These are phyloP conservation scores for Halichoeres trimaculatus DNA, from an alignment of 2,113 vertebrate species.

Conservation along the genomic window DNA sequence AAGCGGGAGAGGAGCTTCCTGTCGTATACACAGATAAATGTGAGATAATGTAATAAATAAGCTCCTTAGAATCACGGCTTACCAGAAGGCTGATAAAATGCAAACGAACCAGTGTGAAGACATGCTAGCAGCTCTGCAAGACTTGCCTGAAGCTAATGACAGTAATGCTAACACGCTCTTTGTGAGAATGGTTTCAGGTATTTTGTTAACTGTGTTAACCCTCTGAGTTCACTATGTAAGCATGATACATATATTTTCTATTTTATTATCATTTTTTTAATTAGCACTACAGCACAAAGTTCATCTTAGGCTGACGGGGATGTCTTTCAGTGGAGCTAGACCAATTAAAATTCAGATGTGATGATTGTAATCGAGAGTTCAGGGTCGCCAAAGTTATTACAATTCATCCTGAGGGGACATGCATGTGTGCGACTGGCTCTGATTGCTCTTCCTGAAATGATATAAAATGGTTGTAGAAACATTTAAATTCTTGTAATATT, in stretches of 20 bases:
- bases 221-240: neutral
- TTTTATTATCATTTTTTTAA: neutral
- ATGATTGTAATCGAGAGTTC: neutral
- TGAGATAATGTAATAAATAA: neutral
- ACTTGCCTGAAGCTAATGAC: neutral
- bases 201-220: neutral
- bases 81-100: neutral
- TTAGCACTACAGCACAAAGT: neutral
- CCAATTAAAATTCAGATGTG: neutral
- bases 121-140: neutral
- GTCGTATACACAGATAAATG: neutral
- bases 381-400: neutral
- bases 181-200: neutral
- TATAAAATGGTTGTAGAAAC: neutral
- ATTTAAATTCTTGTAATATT: too few species aligned
- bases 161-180: neutral
- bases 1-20: neutral
- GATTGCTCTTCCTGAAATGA: neutral
- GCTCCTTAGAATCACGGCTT: neutral
- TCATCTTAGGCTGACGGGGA: neutral
- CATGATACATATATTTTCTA: neutral
- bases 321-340: neutral
- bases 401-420: neutral
- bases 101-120: neutral
- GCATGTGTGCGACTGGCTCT: neutral